phyloP scores from a whole-genome alignment of 2,113 vertebrate species.

The Salminus brasiliensis region DNA sequence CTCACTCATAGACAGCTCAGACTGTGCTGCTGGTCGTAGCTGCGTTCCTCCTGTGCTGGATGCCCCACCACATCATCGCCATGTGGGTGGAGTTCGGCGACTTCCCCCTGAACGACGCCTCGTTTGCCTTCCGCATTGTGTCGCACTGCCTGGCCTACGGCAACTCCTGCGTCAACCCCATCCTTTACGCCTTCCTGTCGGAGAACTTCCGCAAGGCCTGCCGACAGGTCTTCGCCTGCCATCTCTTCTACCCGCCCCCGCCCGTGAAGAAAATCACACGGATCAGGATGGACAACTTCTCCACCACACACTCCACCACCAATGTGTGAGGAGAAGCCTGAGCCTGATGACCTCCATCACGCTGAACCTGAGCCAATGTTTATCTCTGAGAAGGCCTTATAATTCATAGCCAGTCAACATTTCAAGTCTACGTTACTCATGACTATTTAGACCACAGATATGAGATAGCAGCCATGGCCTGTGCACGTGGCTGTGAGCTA shows the following conservation, averaged over 20 bases:
- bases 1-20: slow-evolving; percentile 77
- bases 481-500: not conserved
- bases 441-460: not conserved
- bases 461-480: not conserved
- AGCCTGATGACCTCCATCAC: not conserved
- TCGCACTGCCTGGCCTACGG: slow-evolving; percentile 83
- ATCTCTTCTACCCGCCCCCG: slow-evolving; percentile 44
- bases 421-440: not conserved
- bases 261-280: slow-evolving; percentile 66
- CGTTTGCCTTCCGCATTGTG: slow-evolving; percentile 81
- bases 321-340: slow-evolving; percentile 49
- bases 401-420: not conserved
- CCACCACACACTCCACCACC: slow-evolving; percentile 76
- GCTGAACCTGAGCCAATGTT: slow-evolving; percentile 18
- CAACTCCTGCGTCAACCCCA: slow-evolving; percentile 84
- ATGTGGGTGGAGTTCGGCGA: slow-evolving; percentile 85
- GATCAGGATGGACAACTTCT: slow-evolving; percentile 79
- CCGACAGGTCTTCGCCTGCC: slow-evolving; percentile 72
- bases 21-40: slow-evolving; percentile 79
- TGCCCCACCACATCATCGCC: slow-evolving; percentile 83
- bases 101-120: slow-evolving; percentile 77
- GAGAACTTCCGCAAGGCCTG: slow-evolving; percentile 84
- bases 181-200: slow-evolving; percentile 84
- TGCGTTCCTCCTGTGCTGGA: slow-evolving; percentile 82
- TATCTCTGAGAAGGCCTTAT: not conserved